Evolutionary conservation across 2,797 vertebrate species (phyloP), one percentile per base, ranked within the genome.

Genomic region (Malacoctenus gilli): DNA sequence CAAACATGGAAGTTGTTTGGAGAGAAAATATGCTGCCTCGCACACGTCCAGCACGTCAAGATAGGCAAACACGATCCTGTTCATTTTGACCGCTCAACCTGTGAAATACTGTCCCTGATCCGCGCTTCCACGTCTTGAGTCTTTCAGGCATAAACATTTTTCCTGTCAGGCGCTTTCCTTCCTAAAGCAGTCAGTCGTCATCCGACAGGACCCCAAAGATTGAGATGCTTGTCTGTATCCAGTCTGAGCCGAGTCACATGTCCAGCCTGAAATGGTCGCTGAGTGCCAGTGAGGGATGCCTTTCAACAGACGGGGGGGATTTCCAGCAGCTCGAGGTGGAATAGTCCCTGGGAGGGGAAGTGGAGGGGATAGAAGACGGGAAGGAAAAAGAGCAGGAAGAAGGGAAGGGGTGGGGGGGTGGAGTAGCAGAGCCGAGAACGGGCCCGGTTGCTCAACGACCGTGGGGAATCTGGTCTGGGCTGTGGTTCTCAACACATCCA

Each of bases 291-390:
- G 70, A 87, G 71, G 70, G 84, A 85, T 84, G 78, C 75, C 82
- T 85, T 81, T 89, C 85, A 85, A 70, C 78, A 64, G 57, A 75
- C 67, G 62, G 34, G 83, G 85, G 85, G 85, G 79, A 69, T 87
- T 85, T 90, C 85, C 87, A 87, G 68, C 57, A 63, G 69, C 53
- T 79, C 2, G 49, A 82, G 67, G 73, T 83, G 73, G 70, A 82
- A 75, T 63, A 72, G 83, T 79, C 72, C 70, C 83, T 74, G 68
- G 53, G 68, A 84, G 59, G 73, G 54, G 44, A 68, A 71, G 56
- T 14, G 6, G 35, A 68, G 59, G 54, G 65, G 59, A 66, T 68
- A 55, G 41, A 70, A 56, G 68, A 79, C 39, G 63, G 62, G 62
- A 63, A 52, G 59, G 59, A 63, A 77, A 83, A 71, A 35, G 25